Evolutionary conservation across 2,113 vertebrate genomes (phyloP), one percentile per base, ranked within the genome.

Genomic region (Grammomys surdaster): DNA sequence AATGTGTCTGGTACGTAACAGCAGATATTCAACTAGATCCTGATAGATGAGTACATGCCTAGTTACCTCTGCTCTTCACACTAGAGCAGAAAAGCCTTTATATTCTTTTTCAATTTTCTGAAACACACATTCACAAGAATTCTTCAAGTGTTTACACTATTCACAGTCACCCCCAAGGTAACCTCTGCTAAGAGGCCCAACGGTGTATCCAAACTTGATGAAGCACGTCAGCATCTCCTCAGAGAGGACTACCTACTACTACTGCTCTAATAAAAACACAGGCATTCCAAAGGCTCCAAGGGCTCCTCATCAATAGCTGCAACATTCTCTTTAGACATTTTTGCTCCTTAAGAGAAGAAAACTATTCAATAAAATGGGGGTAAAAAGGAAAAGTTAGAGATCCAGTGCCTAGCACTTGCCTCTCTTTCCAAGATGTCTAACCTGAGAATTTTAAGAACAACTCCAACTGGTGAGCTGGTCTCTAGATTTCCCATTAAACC

Each of bases 81-180:
- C 0, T 58, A 67, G 91, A 93, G 43, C 17, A 80, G 22, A 91
- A 85, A 46, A 60, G 2, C 22, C 69, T 56, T 80, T 40, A 7
- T 28, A 81, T 56, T 93, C 58, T 46, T 65, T 67, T 16, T 13
- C n/a, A 81, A 78, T 72, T 26, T 89, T 88, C 65, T 88, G 54
- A 89, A 88, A 90, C 5, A 54, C 24, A 94, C 60, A 72, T 40
- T 87, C 40, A 96, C 4, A 69, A 90, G 65, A 88, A 93, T 96
- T 94, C 58, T 90, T 20, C 91, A 92, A 63, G 36, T 73, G 63
- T 89, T 93, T 56, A 94, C 24, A 70, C 43, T 87, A 78, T 1
- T 95, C 43, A 87, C 10, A 94, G n/a, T 82, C 51, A 31, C 17
- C 63, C 1, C 81, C 80, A 95, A 91, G 40, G 54, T 70, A 82